Percentiles rank a stretch among this genome's conserved stretches.
Evolutionary conservation across 2,797 vertebrate species (phyloP).

Genomic region (Phoxinus dragarum): DNA sequence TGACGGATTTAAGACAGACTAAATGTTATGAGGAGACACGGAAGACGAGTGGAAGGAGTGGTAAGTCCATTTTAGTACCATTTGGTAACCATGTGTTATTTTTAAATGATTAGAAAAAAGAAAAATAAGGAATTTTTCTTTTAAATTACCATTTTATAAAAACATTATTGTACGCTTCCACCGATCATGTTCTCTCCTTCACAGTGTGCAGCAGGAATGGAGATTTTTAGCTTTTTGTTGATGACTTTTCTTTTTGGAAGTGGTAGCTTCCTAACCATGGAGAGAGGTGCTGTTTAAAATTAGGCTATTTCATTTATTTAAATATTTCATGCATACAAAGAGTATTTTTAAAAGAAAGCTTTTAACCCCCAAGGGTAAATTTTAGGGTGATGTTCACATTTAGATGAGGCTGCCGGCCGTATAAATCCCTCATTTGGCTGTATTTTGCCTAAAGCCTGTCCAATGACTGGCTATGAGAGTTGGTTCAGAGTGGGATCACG

Average conservation of each 20-base stretch:
- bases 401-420: neutral
- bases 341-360: neutral
- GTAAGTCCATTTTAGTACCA: neutral
- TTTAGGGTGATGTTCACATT: neutral
- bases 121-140: neutral
- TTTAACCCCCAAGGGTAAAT: neutral
- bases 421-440: neutral
- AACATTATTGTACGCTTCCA: neutral
- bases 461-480: neutral
- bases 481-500: neutral
- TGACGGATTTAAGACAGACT: neutral
- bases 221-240: slow-evolving; percentile 31
- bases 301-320: neutral
- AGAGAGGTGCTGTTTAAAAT: neutral
- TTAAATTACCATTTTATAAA: neutral
- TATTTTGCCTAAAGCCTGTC: neutral
- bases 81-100: neutral
- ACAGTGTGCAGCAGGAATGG: neutral
- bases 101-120: neutral
- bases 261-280: slow-evolving; percentile 46
- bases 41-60: neutral
- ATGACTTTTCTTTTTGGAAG: slow-evolving; percentile 24
- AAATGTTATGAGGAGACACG: neutral
- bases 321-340: neutral
- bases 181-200: neutral